These are phyloP conservation scores for Suricata suricatta DNA, from an alignment of 2,113 vertebrate species.

Conservation along the genomic window DNA sequence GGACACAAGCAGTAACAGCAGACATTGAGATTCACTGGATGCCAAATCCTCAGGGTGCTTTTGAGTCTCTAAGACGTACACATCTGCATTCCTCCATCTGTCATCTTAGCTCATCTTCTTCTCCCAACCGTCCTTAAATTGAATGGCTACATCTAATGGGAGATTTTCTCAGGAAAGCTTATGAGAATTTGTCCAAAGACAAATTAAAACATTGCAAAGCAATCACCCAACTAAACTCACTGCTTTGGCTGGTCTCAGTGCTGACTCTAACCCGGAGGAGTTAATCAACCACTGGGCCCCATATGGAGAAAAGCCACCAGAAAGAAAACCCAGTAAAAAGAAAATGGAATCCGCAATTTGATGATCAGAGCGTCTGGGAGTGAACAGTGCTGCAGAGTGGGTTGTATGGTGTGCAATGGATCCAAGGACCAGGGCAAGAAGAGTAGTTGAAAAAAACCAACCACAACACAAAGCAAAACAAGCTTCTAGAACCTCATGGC, in stretches of 20 bases:
- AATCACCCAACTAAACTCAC: conserved; percentile 79
- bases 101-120: conserved; percentile 88
- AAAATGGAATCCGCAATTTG: background rate
- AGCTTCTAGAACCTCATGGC: background rate
- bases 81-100: conserved; percentile 85
- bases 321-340: background rate
- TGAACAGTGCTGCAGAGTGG: background rate
- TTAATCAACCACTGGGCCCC: conserved; percentile 47
- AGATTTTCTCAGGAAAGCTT: conserved; percentile 86
- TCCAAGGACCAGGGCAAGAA: background rate
- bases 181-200: conserved; percentile 84
- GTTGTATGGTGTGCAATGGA: background rate
- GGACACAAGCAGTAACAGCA: conserved; percentile 61
- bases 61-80: conserved; percentile 84
- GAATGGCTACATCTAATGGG: conserved; percentile 85
- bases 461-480: background rate
- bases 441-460: background rate
- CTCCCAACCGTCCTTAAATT: conserved; percentile 86
- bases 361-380: background rate
- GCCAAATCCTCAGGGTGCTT: conserved; percentile 79
- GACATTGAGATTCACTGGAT: conserved; percentile 57
- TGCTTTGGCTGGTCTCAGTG: conserved; percentile 60
- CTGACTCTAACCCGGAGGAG: conserved; percentile 50
- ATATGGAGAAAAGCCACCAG: conserved; percentile 19
- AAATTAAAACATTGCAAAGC: conserved; percentile 84